Evolutionary conservation across 30 jellyfish, hydroid and myxozoan species (phyloP), one percentile per base, ranked within the genome.

Genomic region (Aurelia coerulea): DNA sequence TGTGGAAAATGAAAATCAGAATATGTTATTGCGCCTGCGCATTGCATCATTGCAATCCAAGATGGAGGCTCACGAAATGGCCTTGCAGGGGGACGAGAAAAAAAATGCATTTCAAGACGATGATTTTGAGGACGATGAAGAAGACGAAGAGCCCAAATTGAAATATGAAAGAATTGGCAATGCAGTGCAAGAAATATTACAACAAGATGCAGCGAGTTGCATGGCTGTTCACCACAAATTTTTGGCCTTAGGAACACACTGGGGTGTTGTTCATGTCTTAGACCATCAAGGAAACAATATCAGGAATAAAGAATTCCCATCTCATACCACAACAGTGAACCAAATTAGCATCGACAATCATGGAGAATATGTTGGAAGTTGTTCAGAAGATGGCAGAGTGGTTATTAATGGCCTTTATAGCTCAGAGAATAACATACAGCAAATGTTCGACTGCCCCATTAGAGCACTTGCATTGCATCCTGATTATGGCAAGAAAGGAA

Each of bases 311-410:
- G 93, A 91, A 68, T 88, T 88, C 65, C 97, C 97, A 17, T 94
- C 99, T 12, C 99, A 94, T 41, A 76, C 97, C 8, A 94, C 99
- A 13, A 94, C 97, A 1, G 97, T 94, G 17, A 88, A 94, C 53
- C 97, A 88, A 78, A 83, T 94, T 42, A 84, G 96, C 62, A 89
- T 94, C 68, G 99, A 94, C 72, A 65, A 14, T 12, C 73, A 85
- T 78, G 99, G 99, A 13, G 99, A 94, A 29, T 94, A 81, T 76
- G 91, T 94, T 64, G 97, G 96, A 13, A 94, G 99, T 78, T 94
- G 99, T 83, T 94, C 99, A n/a, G 99, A 89, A 67, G 99, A 94
- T 69, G 99, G 99, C 53, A 71, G 97, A 46, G 97, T 95, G n/a
- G 97, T 95, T 13, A 95, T 95, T 9, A 95, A 90, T 76, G 99